phyloP scores from a whole-genome alignment of 1,140 invertebrate genomes.

The Zaprionus camerounensis region DNA sequence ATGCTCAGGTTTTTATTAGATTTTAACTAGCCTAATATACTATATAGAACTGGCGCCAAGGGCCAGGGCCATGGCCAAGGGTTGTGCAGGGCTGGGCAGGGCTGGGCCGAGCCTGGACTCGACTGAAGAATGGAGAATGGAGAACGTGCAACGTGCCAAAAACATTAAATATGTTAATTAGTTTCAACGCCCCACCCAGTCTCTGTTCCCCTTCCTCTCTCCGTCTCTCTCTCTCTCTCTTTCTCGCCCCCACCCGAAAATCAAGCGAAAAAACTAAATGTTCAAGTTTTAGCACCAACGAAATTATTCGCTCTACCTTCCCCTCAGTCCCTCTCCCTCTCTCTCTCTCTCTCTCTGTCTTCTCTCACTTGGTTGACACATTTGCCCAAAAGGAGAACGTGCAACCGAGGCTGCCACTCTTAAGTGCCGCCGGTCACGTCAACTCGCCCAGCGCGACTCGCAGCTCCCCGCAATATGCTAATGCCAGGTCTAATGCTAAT shows the following conservation, averaged over 20 bases:
- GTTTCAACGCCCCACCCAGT: constrained; percentile 70
- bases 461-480: constrained; percentile 34
- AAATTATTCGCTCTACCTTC: constrained; percentile 32
- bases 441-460: constrained; percentile 12
- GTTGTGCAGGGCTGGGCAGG: constrained; percentile 2
- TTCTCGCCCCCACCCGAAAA: constrained; percentile 3
- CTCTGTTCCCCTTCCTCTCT: neutral
- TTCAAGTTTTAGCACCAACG: constrained; percentile 60
- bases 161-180: constrained; percentile 83
- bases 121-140: neutral
- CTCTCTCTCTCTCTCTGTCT: neutral
- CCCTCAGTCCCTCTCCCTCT: neutral
- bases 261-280: constrained; percentile 66
- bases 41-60: constrained; percentile 63
- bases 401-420: constrained; percentile 22
- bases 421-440: constrained; percentile 76
- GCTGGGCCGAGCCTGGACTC: constrained; percentile 17
- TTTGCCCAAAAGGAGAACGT: constrained; percentile 29
- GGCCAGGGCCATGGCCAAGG: constrained; percentile 43
- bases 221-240: neutral
- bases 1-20: constrained; percentile 84
- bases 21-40: constrained; percentile 83
- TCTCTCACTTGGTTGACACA: constrained; percentile 30
- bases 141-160: constrained; percentile 74
- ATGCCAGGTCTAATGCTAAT: constrained; percentile 28